A percentile compares a stretch with the other conserved stretches of the same genome.
These are phyloP conservation scores for Tenthredo mesomela DNA, from an alignment of 2,888 invertebrate species.

Conservation along the genomic window DNA sequence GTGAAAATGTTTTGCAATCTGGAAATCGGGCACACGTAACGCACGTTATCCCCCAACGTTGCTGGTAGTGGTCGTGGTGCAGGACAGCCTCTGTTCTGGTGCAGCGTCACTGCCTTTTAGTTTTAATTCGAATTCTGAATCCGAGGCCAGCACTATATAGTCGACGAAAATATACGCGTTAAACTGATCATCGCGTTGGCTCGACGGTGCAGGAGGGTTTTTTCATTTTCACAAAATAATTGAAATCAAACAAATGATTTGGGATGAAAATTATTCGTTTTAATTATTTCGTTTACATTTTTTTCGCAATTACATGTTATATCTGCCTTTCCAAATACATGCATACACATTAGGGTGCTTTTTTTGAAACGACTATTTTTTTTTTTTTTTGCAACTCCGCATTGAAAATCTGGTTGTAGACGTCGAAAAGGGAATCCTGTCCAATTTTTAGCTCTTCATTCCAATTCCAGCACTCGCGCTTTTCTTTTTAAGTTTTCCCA, in stretches of 20 bases:
- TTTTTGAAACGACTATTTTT: too few species aligned
- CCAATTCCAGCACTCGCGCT: too few species aligned
- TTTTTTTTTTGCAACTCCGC: too few species aligned
- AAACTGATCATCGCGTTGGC: not conserved
- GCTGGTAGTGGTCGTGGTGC: not conserved
- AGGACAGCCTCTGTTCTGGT: slow-evolving; percentile 25
- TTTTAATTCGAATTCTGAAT: slow-evolving; percentile 27
- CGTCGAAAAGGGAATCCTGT: too few species aligned
- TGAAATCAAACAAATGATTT: not conserved
- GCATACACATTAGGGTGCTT: too few species aligned
- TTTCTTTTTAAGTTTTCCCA: too few species aligned
- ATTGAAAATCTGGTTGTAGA: too few species aligned
- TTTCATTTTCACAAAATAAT: not conserved
- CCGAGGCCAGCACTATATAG: not conserved
- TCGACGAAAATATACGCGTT: not conserved
- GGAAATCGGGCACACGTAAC: slow-evolving; percentile 73
- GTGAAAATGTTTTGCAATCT: slow-evolving; percentile 77
- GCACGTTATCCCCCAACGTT: slow-evolving; percentile 63
- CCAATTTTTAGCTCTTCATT: too few species aligned
- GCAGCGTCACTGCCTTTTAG: slow-evolving; percentile 18
- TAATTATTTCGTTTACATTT: not conserved
- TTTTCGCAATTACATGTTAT: not conserved
- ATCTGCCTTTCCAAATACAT: not conserved
- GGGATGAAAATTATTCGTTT: not conserved
- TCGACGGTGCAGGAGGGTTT: not conserved